Evolutionary conservation across 1,140 invertebrate species (phyloP).

Genomic region (Thrips palmi): DNA sequence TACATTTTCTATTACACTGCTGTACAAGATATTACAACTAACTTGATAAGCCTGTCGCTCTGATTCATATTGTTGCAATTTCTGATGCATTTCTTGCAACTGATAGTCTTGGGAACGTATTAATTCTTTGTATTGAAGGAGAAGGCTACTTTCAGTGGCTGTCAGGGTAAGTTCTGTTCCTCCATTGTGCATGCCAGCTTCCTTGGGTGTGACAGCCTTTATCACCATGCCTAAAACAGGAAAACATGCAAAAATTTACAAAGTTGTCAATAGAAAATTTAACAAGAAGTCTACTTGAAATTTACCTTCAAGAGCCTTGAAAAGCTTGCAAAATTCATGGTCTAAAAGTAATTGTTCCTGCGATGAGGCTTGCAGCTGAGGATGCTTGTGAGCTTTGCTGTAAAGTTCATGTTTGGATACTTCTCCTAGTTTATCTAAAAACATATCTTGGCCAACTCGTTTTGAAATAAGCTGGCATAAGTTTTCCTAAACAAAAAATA

Average conservation of each 20-base stretch:
- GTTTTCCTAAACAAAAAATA: conserved; percentile 36
- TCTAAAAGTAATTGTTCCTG: conserved; percentile 74
- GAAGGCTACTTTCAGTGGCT: conserved; percentile 34
- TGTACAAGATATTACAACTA: no score
- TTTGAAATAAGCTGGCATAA: conserved; percentile 75
- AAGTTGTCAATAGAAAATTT: conserved; percentile 5
- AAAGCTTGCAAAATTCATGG: conserved; percentile 85
- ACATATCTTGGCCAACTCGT: conserved; percentile 79
- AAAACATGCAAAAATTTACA: conserved; percentile 11
- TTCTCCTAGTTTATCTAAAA: conserved; percentile 68
- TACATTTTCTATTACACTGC: no score
- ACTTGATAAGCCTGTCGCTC: conserved; percentile 29
- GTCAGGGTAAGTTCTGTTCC: conserved; percentile 20
- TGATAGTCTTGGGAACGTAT: conserved; percentile 72
- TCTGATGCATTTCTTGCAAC: conserved; percentile 39
- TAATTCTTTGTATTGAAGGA: conserved; percentile 71
- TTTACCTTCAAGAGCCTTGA: conserved; percentile 55
- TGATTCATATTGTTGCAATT: no score
- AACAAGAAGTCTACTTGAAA: no score
- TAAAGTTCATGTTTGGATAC: conserved; percentile 82
- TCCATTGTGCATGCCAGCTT: conserved; percentile 27
- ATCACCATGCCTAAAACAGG: conserved; percentile 26
- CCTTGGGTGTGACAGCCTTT: conserved; percentile 36
- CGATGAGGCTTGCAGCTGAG: conserved; percentile 61
- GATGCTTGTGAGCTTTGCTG: conserved; percentile 78